phyloP scores from a whole-genome alignment of 2,113 vertebrate genomes.

The Gavialis gangeticus region DNA sequence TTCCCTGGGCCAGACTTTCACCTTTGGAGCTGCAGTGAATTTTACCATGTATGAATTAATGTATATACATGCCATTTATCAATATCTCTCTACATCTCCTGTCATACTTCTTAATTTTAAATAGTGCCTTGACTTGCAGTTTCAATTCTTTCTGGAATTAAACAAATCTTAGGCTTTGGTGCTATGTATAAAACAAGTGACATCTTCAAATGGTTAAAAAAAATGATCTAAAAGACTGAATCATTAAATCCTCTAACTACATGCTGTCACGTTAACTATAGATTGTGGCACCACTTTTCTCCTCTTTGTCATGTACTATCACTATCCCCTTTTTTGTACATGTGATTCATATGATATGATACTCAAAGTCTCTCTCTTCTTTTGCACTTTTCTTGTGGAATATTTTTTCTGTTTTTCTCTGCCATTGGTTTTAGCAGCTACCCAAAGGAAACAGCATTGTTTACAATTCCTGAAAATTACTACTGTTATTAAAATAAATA shows the following conservation, averaged over 20 bases:
- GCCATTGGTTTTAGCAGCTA: background rate
- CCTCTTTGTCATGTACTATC: slow-evolving; percentile 43
- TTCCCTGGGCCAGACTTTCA: background rate
- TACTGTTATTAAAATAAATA: background rate
- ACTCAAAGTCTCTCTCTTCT: background rate
- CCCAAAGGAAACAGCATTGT: background rate
- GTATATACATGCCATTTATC: background rate
- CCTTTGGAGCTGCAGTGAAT: background rate
- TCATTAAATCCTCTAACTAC: slow-evolving; percentile 43
- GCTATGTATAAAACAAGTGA: slow-evolving; percentile 34
- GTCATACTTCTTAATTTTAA: slow-evolving; percentile 15
- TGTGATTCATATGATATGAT: background rate
- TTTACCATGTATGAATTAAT: background rate
- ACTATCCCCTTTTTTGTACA: background rate
- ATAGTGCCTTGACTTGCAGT: slow-evolving; percentile 35
- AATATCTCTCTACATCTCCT: background rate
- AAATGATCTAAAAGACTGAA: slow-evolving; percentile 15
- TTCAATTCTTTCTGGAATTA: slow-evolving; percentile 24
- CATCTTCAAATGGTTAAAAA: slow-evolving; percentile 40
- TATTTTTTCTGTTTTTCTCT: background rate
- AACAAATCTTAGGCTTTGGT: slow-evolving; percentile 8
- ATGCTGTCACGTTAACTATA: slow-evolving; percentile 39
- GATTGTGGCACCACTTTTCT: slow-evolving; percentile 23
- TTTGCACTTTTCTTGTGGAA: background rate
- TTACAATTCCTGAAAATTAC: background rate